A percentile compares a stretch with the other conserved stretches of the same genome.
Conservation (phyloP, 2,888 invertebrate species). For the Trachelus stipa region DNA sequence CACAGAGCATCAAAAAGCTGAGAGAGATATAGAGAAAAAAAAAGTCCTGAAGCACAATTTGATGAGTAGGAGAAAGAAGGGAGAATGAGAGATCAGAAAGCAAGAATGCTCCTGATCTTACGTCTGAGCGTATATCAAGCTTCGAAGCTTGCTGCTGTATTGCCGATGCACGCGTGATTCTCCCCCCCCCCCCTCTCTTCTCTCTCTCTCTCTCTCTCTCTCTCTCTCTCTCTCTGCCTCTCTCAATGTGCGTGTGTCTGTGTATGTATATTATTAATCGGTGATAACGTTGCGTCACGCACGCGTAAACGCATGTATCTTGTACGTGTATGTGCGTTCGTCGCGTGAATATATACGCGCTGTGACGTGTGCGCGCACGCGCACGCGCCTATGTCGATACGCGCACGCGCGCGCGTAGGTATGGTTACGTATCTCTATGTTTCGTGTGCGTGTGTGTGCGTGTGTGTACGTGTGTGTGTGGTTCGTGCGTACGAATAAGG, state of each 20-base stretch:
- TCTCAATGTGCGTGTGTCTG: neutral
- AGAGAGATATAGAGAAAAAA: too few relatives aligned
- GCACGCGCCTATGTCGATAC: neutral
- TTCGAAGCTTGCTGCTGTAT: conserved; percentile 10
- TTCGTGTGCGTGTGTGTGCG: too few relatives aligned
- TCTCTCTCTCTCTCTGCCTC: neutral
- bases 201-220: conserved; percentile 23
- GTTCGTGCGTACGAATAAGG: neutral
- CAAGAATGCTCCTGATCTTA: conserved; percentile 9
- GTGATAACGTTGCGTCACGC: too few relatives aligned
- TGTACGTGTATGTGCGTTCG: too few relatives aligned
- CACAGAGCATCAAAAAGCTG: too few relatives aligned
- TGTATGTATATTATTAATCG: too few relatives aligned
- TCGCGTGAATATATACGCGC: neutral
- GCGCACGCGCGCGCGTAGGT: conserved; percentile 16
- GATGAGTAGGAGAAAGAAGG: too few relatives aligned
- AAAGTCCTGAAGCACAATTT: too few relatives aligned
- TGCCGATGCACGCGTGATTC: neutral
- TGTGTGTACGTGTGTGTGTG: too few relatives aligned
- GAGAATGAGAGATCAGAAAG: too few relatives aligned
- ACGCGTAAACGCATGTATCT: too few relatives aligned
- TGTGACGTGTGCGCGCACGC: conserved; percentile 18
- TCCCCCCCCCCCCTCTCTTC: conserved; percentile 28
- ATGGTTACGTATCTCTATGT: too few relatives aligned
- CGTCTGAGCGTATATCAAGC: conserved; percentile 17